Conservation (phyloP, 2,113 vertebrate species). For the Elanus axillaris region DNA sequence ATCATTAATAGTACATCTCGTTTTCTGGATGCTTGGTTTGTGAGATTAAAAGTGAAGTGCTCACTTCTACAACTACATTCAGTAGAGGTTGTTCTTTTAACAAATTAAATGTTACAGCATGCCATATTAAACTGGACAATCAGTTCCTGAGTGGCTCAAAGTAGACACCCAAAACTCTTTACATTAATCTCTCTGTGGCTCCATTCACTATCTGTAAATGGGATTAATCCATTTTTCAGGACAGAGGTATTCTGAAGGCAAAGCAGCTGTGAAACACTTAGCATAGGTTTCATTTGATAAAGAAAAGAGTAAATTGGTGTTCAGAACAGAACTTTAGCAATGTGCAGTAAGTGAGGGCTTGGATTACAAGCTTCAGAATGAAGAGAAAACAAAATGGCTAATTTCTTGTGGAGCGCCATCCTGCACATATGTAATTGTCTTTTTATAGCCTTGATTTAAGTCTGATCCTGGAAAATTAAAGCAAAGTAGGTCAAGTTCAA, state of each 20-base stretch:
- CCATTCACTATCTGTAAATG: background rate
- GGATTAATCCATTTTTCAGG: background rate
- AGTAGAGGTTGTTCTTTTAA: background rate
- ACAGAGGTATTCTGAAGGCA: background rate
- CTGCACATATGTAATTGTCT: background rate
- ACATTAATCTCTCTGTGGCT: background rate
- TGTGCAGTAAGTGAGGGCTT: background rate
- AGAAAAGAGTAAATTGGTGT: background rate
- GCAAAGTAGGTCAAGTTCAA: background rate
- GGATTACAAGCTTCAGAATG: background rate
- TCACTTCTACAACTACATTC: background rate
- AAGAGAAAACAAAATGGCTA: background rate
- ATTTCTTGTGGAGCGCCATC: background rate
- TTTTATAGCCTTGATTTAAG: background rate
- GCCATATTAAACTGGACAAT: background rate
- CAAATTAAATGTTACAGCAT: background rate
- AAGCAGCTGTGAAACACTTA: background rate
- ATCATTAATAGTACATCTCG: background rate
- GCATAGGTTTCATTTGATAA: background rate
- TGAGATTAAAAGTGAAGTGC: background rate
- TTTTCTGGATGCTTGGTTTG: background rate
- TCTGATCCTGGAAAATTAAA: background rate
- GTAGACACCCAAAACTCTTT: background rate
- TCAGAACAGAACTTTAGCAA: background rate
- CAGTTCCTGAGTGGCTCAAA: background rate